Conservation (phyloP, 2,888 invertebrate species). For the Brachypterus glaber region DNA sequence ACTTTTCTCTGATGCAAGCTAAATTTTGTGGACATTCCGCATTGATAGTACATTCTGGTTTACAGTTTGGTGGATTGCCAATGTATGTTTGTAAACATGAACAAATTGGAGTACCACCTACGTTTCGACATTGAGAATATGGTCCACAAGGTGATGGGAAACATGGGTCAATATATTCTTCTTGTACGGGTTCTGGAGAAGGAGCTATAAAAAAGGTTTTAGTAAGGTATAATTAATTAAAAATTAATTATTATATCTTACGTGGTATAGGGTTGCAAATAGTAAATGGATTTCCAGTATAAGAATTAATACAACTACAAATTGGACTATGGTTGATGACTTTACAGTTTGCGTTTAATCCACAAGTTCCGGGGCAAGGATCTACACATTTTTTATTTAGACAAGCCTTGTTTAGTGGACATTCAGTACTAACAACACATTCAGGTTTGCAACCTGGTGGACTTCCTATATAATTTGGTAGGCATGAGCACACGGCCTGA, state of each 20-base stretch:
- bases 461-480: constrained; percentile 59
- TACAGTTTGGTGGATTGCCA: constrained; percentile 58
- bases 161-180: constrained; percentile 51
- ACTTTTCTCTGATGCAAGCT: constrained; percentile 59
- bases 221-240: background rate
- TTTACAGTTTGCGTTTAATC: constrained; percentile 57
- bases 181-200: constrained; percentile 25
- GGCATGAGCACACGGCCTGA: constrained; percentile 67
- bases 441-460: constrained; percentile 72
- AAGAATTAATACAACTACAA: constrained; percentile 56
- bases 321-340: constrained; percentile 72
- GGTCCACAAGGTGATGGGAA: constrained; percentile 66
- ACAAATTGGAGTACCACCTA: constrained; percentile 59
- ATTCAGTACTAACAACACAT: constrained; percentile 70
- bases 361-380: constrained; percentile 67
- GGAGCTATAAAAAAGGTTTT: constrained; percentile 21
- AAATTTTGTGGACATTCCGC: constrained; percentile 57
- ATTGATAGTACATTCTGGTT: constrained; percentile 61
- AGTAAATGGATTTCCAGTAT: constrained; percentile 60
- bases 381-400: constrained; percentile 66
- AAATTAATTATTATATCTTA: constrained; percentile 17
- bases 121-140: constrained; percentile 63
- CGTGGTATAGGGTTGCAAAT: constrained; percentile 45
- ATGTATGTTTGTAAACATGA: constrained; percentile 55
- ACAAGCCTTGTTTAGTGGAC: constrained; percentile 62